These are phyloP conservation scores for Propithecus perrieri DNA, from an alignment of 2,797 vertebrate species.

Conservation along the genomic window DNA sequence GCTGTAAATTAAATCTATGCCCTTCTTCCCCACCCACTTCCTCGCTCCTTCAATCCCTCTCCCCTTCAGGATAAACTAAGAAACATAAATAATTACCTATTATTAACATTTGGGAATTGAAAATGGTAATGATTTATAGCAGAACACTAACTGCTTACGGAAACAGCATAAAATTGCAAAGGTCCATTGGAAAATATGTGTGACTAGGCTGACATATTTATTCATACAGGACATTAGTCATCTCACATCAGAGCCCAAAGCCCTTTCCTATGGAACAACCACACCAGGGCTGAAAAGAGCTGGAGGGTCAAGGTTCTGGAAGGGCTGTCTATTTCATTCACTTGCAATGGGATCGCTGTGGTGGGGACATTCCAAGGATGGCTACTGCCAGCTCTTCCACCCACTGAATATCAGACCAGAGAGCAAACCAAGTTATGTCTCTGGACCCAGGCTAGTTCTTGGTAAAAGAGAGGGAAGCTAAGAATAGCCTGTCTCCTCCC, in stretches of 20 bases:
- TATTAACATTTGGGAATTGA: conserved; percentile 15
- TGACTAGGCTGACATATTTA: not conserved
- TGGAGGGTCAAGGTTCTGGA: not conserved
- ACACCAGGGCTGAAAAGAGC: not conserved
- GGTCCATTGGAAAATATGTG: conserved; percentile 13
- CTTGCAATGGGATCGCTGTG: not conserved
- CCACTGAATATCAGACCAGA: not conserved
- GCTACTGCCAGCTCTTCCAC: not conserved
- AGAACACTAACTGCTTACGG: not conserved
- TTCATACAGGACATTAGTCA: conserved; percentile 32
- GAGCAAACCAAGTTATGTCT: not conserved
- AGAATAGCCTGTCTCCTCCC: not conserved
- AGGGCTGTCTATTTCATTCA: not conserved
- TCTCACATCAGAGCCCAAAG: not conserved
- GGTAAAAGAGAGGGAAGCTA: not conserved
- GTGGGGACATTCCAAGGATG: not conserved
- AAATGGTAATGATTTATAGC: conserved; percentile 31
- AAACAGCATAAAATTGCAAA: conserved; percentile 3
- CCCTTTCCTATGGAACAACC: not conserved
- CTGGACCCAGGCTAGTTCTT: not conserved
- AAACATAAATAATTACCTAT: conserved; percentile 51
- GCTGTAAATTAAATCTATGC: conserved; percentile 10
- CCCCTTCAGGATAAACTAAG: conserved; percentile 40
- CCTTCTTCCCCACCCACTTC: conserved; percentile 7
- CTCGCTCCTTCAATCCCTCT: not conserved